phyloP scores from a whole-genome alignment of 2,888 invertebrate species.

The Drosophila maculinotata region DNA sequence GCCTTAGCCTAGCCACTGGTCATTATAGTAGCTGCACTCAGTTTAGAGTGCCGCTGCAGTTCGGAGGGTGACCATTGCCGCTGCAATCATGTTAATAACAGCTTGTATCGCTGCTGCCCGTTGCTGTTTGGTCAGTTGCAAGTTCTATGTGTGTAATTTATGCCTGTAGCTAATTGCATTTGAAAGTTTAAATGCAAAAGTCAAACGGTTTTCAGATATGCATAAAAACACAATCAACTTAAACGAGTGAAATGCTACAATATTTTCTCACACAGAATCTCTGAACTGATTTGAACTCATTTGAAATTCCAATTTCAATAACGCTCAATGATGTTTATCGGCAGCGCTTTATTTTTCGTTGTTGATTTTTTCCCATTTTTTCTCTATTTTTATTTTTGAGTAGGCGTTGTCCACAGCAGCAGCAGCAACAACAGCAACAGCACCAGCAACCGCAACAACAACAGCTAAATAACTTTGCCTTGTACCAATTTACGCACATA shows the following conservation, averaged over 20 bases:
- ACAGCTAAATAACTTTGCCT: constrained; percentile 58
- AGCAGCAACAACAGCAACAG: constrained; percentile 31
- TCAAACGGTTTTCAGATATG: constrained; percentile 79
- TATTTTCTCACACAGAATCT: constrained; percentile 56
- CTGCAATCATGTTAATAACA: constrained; percentile 78
- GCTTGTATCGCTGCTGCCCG: constrained; percentile 50
- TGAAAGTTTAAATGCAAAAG: constrained; percentile 80
- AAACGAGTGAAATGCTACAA: constrained; percentile 47
- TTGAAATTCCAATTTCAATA: constrained; percentile 80
- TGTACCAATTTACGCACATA: constrained; percentile 78
- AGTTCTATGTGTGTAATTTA: constrained; percentile 72
- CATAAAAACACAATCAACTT: constrained; percentile 64
- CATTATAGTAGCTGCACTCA: constrained; percentile 35
- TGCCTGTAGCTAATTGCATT: constrained; percentile 76
- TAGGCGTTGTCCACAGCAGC: constrained; percentile 73
- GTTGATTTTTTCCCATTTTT: constrained; percentile 21
- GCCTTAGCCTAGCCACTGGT: constrained; percentile 37
- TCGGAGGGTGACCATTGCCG: constrained; percentile 59
- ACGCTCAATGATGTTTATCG: constrained; percentile 78
- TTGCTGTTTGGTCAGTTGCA: constrained; percentile 55
- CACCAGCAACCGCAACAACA: constrained; percentile 6
- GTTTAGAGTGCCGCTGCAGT: constrained; percentile 40
- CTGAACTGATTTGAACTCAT: constrained; percentile 56
- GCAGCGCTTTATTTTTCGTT: constrained; percentile 36
- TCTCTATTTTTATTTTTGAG: constrained; percentile 58